Conservation (phyloP, 2,113 vertebrate species). For the Podilymbus podiceps region DNA sequence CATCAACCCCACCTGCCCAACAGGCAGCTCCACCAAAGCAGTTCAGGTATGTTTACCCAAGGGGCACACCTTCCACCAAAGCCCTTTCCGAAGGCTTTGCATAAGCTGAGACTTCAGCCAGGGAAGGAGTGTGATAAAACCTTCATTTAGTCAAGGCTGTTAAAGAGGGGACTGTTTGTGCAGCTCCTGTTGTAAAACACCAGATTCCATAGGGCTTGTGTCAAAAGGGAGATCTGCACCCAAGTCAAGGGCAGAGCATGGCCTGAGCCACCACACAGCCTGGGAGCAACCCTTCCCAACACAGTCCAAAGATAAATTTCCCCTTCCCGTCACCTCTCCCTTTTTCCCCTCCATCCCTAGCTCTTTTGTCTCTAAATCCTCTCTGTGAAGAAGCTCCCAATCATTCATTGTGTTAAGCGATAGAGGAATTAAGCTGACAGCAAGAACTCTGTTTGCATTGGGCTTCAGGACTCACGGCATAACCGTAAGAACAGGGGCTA, state of each 20-base stretch:
- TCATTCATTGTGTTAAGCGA: rapidly evolving
- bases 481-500: not conserved
- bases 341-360: not conserved
- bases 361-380: not conserved
- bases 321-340: not conserved
- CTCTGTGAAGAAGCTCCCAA: not conserved
- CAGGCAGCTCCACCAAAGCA: not conserved
- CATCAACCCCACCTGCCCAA: not conserved
- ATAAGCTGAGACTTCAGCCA: not conserved
- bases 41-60: not conserved
- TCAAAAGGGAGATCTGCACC: not conserved
- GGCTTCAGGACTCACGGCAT: not conserved
- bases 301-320: not conserved
- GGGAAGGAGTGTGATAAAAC: not conserved
- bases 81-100: not conserved
- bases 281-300: not conserved
- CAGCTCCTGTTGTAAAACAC: not conserved
- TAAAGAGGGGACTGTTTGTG: not conserved
- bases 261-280: not conserved
- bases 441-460: not conserved
- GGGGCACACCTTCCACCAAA: not conserved
- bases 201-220: not conserved
- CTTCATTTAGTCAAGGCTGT: not conserved
- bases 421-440: not conserved
- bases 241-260: not conserved